Base-by-base conservation (phyloP, 2,888 invertebrate species). In the Pterostichus madidus region DNA sequence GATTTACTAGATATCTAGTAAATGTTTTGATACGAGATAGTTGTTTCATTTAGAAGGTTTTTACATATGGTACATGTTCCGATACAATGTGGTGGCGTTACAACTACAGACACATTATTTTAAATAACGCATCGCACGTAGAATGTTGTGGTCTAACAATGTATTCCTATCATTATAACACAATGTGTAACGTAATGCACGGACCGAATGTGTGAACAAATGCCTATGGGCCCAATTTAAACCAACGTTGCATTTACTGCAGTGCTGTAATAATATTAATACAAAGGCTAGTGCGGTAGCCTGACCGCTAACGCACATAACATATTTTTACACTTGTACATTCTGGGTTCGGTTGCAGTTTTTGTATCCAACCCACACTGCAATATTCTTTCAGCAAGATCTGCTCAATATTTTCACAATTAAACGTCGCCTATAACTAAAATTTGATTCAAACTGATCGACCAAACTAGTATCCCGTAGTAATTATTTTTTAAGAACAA, bases 151-250 rank as follows among this genome's bases (percentile, higher is more conserved):
- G 75, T 52, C 49, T 32, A 75, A 75, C 75, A 75, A 75, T 75
- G 52, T 75, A 75, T 75, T 49, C 32, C 49, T 75, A 75, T 75
- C 75, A 52, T 52, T 49, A 75, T 46, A 73, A 73, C 52, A 75
- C 52, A 52, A 11, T 52, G 31, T 52, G 75, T 52, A 75, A 52
- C 75, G 75, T 13, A 75, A 52, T 52, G 52, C 75, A 31, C 10
- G 15, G 76, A 53, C 76, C 39, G 76, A 77, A 77, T 53, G n/a
- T 17, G 56, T 39, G 53, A 15, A 31, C 53, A 35, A 77, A 77
- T 53, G 76, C 76, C 76, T 77, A 52, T 52, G 76, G 76, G 76
- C 56, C 76, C 56, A 77, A 77, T 77, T 77, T 56, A 35, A 53
- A 56, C 53, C 56, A 56, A 35, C 56, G 39, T 77, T 75, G 49